Evolutionary conservation across 1,140 invertebrate species (phyloP), one percentile per base, ranked within the genome.

Genomic region (Zaprionus ghesquierei): DNA sequence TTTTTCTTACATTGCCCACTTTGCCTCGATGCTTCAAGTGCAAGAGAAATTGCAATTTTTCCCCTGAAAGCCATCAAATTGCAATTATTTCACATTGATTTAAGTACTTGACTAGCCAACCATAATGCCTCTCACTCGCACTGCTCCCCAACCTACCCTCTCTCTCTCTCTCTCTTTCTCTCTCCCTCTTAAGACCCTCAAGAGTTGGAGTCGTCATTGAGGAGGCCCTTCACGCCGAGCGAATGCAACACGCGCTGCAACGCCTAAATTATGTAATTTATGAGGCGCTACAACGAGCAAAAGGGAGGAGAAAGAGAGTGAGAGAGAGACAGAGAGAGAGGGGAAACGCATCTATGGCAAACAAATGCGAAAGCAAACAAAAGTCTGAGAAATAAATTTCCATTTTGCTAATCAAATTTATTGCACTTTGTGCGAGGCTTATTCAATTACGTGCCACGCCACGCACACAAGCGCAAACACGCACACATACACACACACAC

Each of bases 351-450:
- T 79, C 65, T 79, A 89, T 74, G 73, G 69, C 64, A 79, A 80
- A 60, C 49, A 71, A 29, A 64, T 49, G 56, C 63, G 56, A 74
- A 69, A 55, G 46, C 64, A 69, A 74, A 77, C 59, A 79, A 61
- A 65, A 76, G 69, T 63, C 65, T 46, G 75, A 51, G 61, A 87
- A 89, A 89, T 89, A 89, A 89, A 89, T 89, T 89, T 89, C 86
- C 81, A 85, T 90, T 87, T 90, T 84, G 80, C 89, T 91, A 91
- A 91, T 91, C 89, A 91, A 91, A 91, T 91, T 91, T 91, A 91
- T 91, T 90, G 89, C 89, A 90, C 89, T 90, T 77, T 84, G 77
- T 81, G 89, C 77, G 82, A 70, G 80, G 77, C 73, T 87, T 91
- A 91, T 91, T 91, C 89, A 91, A 91, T 91, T 91, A 91, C 79